These are phyloP conservation scores for Urophycis tenuis DNA, from an alignment of 2,797 vertebrate genomes.

Conservation along the genomic window DNA sequence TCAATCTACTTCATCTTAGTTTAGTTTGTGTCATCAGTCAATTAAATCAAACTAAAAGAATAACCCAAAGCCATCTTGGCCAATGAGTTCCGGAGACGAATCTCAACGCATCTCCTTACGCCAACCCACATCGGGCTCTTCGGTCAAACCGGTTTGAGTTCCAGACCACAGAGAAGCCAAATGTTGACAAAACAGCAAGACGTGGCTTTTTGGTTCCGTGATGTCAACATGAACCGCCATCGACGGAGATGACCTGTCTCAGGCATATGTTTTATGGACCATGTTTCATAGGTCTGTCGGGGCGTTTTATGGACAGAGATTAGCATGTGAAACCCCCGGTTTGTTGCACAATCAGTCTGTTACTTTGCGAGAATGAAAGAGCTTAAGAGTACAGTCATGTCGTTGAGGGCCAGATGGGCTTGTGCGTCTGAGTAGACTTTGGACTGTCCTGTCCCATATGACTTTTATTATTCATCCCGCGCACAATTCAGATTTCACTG, in stretches of 20 bases:
- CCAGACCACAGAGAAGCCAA: not conserved
- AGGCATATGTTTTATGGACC: no score
- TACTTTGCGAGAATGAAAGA: no score
- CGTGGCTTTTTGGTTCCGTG: not conserved
- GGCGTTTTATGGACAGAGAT: no score
- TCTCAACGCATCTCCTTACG: not conserved
- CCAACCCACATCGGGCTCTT: not conserved
- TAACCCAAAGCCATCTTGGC: not conserved
- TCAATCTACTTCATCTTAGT: not conserved
- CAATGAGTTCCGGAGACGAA: not conserved
- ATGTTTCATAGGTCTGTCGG: no score
- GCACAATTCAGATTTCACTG: not conserved
- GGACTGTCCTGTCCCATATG: not conserved
- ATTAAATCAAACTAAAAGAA: not conserved
- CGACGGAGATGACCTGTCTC: no score
- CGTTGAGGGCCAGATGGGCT: no score
- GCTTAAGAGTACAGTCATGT: no score
- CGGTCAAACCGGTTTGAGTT: not conserved
- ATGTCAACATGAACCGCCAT: not conserved
- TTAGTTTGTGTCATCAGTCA: not conserved
- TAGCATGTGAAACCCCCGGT: no score
- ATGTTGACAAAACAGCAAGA: conserved; percentile 9
- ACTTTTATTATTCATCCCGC: not conserved
- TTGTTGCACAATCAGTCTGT: no score
- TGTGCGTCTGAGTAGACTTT: not conserved